Conservation (phyloP, 2,888 invertebrate genomes). For the Galeopsomyia nigrocyanea region DNA sequence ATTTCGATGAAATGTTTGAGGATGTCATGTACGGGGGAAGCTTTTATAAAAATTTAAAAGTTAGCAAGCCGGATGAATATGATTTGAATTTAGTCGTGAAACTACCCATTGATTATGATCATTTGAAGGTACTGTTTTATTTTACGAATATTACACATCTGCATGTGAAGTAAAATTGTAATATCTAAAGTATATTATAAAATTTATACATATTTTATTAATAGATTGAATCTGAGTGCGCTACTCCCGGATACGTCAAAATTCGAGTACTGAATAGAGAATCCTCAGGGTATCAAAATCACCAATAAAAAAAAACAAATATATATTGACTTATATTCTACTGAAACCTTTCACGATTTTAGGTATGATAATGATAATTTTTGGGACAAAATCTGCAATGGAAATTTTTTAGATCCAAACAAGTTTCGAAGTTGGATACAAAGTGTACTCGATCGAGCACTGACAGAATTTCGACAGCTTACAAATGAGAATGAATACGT, state of each 20-base stretch:
- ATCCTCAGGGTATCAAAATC: too few species aligned
- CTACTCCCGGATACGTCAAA: not conserved
- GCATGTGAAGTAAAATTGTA: too few species aligned
- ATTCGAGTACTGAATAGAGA: too few species aligned
- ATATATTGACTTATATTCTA: too few species aligned
- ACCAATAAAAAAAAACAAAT: too few species aligned
- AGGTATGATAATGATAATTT: not conserved
- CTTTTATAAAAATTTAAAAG: constrained; percentile 12
- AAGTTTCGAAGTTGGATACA: constrained; percentile 17
- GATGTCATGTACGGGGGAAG: not conserved
- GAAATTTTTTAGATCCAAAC: constrained; percentile 11
- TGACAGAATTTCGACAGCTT: not conserved
- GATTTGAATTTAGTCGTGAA: constrained; percentile 14
- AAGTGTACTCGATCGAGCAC: not conserved
- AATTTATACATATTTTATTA: not conserved
- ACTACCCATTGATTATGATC: constrained; percentile 5
- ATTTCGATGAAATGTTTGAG: not conserved
- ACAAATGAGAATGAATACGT: not conserved
- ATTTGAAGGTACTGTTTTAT: not conserved
- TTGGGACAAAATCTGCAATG: not conserved
- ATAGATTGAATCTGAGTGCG: not conserved
- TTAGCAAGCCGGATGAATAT: constrained; percentile 12
- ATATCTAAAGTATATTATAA: not conserved
- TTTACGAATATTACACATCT: too few species aligned
- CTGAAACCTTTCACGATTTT: too few species aligned